phyloP scores from a whole-genome alignment of 2,888 invertebrate genomes.

The Macropis europaea region DNA sequence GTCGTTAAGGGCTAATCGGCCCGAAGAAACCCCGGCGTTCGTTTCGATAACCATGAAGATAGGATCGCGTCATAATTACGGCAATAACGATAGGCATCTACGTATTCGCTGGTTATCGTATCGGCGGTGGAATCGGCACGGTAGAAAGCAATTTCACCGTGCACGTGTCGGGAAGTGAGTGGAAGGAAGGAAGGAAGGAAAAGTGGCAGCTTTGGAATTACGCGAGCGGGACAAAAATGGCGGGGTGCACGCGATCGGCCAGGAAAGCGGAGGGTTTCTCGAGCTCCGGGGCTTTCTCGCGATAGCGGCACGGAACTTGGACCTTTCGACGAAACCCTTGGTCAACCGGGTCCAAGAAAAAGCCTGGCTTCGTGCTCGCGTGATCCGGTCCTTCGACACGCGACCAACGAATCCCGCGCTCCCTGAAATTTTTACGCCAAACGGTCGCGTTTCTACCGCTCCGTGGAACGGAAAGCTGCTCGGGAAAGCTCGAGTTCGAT shows the following conservation, averaged over 20 bases:
- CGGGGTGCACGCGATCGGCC: conserved; percentile 43
- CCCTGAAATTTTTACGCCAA: too few relatives aligned
- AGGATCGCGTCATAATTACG: background rate
- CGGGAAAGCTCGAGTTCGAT: too few relatives aligned
- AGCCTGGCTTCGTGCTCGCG: background rate
- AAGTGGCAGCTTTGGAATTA: conserved; percentile 18
- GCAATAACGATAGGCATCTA: conserved; percentile 10
- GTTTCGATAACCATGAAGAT: background rate
- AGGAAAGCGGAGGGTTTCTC: conserved; percentile 10
- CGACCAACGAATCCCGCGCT: background rate
- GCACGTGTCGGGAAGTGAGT: conserved; percentile 1
- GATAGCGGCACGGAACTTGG: conserved; percentile 33
- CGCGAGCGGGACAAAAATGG: conserved; percentile 26
- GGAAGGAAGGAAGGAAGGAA: background rate
- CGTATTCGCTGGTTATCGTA: conserved; percentile 5
- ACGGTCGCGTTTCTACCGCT: too few relatives aligned
- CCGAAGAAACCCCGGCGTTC: background rate
- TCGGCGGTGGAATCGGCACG: conserved; percentile 9
- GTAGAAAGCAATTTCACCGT: conserved; percentile 38
- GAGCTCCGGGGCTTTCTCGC: conserved; percentile 22
- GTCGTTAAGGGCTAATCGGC: conserved; percentile 14
- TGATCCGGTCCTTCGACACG: background rate
- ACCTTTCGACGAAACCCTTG: conserved; percentile 5
- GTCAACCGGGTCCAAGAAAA: background rate
- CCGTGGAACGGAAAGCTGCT: too few relatives aligned